Base-by-base conservation (phyloP, 2,797 vertebrate species). In the Enteromius unitaeniatus region DNA sequence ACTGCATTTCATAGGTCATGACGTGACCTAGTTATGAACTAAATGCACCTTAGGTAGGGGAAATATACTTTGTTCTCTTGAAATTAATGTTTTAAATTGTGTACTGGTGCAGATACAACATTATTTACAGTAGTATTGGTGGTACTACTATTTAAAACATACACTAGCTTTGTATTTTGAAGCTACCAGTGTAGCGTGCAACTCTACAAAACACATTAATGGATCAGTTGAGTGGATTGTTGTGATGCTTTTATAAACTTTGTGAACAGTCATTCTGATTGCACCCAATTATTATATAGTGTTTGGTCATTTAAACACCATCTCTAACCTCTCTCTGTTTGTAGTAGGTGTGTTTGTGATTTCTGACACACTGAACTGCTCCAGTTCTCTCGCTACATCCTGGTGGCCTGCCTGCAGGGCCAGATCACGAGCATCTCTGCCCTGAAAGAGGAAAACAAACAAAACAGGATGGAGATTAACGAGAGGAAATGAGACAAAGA, bases 361-460 rank as follows among this genome's bases (percentile, higher is more conserved):
- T 6, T 72, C 58, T 34, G 73, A 21, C 34, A 70, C 3, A 19
- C 77, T 55, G 34, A 88, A 90, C 11, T 82, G 68, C 55, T 92
- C 89, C 69, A 93, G 76, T 17, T 86, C 42, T 6, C 60, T 58
- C 17, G 91, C 88, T 4, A 92, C 84, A 19, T 93, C 92, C 0
- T 69, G 70, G 64, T 95, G 94, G 8, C 95, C 95, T 0, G 94
- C 93, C 65, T 93, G 93, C 79, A 93, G 85, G 0, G 95, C 95
- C 68, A 95, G 84, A 69, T 92, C 91, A 42, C 92, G 88, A 6
- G 87, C 87, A 69, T 88, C 74, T 47, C 81, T 40, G 89, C 94
- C 87, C 87, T 88, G 47, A 79, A 49, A 72, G 13, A 42, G 47
- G 51, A 23, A 55, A 2, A 15, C 9, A 65, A 15, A 76, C 9